Percentiles rank a stretch among this genome's conserved stretches.
Evolutionary conservation across 2,113 vertebrate genomes (phyloP).

Genomic region (Pachycephala philippinensis): DNA sequence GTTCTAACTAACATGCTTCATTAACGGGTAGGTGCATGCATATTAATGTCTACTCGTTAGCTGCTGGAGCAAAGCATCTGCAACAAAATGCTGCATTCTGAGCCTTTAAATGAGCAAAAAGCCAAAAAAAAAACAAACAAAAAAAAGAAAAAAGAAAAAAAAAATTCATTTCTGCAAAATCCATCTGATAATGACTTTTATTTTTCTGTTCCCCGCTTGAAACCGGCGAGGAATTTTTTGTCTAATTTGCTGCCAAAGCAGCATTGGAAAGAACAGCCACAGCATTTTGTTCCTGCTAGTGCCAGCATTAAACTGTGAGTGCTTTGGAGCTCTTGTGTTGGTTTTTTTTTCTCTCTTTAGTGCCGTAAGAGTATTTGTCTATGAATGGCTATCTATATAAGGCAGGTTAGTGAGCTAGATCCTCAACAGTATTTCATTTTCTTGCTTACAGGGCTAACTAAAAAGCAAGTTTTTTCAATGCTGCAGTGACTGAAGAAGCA

Average conservation of each 20-base stretch:
- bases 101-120: neutral
- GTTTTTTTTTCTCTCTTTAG: neutral
- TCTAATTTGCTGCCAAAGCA: constrained; percentile 11
- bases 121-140: too few species aligned
- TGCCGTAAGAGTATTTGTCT: constrained; percentile 58
- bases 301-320: constrained; percentile 41
- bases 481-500: constrained; percentile 97
- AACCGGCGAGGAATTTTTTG: neutral
- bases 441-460: constrained; percentile 99
- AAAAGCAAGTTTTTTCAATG: constrained; percentile 94
- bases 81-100: neutral
- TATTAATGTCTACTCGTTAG: constrained; percentile 54
- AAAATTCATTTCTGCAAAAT: neutral
- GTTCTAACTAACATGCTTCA: neutral
- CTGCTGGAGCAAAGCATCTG: constrained; percentile 34
- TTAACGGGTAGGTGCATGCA: constrained; percentile 55
- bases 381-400: constrained; percentile 75
- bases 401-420: constrained; percentile 86
- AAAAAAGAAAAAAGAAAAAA: neutral
- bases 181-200: neutral
- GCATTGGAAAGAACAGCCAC: neutral
- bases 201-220: neutral
- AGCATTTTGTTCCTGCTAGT: constrained; percentile 52
- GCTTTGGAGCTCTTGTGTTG: constrained; percentile 46
- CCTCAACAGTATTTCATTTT: constrained; percentile 95